These are phyloP conservation scores for Lissonota sp. DNA, from an alignment of 2,888 invertebrate species.

Conservation along the genomic window DNA sequence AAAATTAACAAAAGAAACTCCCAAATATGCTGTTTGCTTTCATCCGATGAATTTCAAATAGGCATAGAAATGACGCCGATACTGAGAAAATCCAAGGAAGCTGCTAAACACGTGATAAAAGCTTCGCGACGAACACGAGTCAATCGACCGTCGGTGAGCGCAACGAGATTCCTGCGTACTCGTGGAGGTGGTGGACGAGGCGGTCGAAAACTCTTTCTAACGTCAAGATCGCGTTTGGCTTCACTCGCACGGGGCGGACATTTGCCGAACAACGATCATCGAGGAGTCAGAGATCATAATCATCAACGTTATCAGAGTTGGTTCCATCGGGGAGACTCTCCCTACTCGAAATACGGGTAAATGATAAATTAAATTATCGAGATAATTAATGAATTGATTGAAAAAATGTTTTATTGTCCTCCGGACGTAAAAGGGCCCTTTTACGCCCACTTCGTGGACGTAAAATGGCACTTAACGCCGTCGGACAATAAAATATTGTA, in stretches of 20 bases:
- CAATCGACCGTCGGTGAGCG: slow-evolving; percentile 75
- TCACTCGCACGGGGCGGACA: slow-evolving; percentile 80
- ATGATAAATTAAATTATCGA: not conserved
- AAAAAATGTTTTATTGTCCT: too few species aligned
- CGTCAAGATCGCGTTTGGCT: slow-evolving; percentile 87
- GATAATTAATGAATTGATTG: not conserved
- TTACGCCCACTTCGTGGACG: too few species aligned
- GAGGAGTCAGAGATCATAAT: slow-evolving; percentile 77
- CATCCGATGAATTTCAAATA: slow-evolving; percentile 56
- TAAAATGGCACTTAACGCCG: too few species aligned
- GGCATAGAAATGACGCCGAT: slow-evolving; percentile 94
- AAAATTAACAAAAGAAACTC: too few species aligned
- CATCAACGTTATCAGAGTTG: slow-evolving; percentile 79
- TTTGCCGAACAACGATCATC: slow-evolving; percentile 75
- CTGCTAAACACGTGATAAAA: slow-evolving; percentile 88
- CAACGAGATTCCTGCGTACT: slow-evolving; percentile 79
- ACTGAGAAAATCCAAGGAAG: slow-evolving; percentile 93
- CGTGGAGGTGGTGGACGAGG: slow-evolving; percentile 77
- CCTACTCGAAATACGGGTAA: slow-evolving; percentile 79
- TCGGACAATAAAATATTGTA: too few species aligned
- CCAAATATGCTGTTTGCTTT: too few species aligned
- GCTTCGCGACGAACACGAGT: slow-evolving; percentile 85
- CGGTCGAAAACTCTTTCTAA: slow-evolving; percentile 87
- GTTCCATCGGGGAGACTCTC: slow-evolving; percentile 80
- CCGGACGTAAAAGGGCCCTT: too few species aligned